phyloP scores from a whole-genome alignment of 2,113 vertebrate species.

The Barbus barbus region DNA sequence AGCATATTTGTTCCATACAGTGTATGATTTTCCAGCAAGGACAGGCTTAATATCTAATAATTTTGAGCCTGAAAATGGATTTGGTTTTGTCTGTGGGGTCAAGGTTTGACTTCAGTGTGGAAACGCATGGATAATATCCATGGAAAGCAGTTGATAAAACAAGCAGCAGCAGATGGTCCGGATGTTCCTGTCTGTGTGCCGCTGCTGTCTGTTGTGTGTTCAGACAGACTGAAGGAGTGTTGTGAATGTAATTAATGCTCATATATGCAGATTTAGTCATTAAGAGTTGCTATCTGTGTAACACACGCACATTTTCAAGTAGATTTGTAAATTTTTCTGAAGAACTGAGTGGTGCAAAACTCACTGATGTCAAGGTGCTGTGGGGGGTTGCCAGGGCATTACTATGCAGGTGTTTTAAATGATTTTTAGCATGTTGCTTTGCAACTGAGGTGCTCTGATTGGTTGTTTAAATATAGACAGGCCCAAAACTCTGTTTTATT shows the following conservation, averaged over 20 bases:
- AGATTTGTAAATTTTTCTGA: background rate
- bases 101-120: background rate
- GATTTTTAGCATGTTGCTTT: background rate
- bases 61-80: background rate
- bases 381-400: too few relatives aligned
- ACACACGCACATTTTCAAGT: background rate
- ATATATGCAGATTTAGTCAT: background rate
- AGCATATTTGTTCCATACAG: background rate
- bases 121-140: background rate
- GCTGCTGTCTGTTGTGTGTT: conserved; percentile 11
- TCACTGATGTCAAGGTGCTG: background rate
- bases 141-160: background rate
- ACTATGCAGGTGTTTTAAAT: background rate
- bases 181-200: background rate
- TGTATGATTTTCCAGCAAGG: background rate
- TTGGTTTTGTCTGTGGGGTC: background rate
- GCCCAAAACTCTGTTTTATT: background rate
- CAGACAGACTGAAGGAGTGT: conserved; percentile 5
- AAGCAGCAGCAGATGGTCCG: conserved; percentile 8
- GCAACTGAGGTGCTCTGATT: background rate
- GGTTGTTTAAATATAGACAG: background rate
- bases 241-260: background rate
- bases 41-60: background rate
- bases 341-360: background rate
- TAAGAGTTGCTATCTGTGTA: background rate